Evolutionary conservation across 2,888 invertebrate genomes (phyloP), one percentile per base, ranked within the genome.

Genomic region (Apantesis nais): DNA sequence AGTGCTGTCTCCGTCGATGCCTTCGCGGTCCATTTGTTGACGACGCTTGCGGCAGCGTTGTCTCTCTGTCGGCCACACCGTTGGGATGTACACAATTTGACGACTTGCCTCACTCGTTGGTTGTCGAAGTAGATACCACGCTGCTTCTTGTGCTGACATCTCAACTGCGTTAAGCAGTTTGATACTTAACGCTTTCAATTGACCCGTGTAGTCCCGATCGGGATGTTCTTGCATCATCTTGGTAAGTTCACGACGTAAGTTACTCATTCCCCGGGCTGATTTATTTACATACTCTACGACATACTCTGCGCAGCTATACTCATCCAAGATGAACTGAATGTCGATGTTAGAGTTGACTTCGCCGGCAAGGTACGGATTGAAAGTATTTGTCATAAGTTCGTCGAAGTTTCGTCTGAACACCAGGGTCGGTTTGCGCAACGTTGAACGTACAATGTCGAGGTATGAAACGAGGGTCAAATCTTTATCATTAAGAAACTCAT

Each of bases 81-180:
- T 90, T 52, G 88, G 85, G 8, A 90, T 91, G 78, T 86, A 88
- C 63, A 83, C 83, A 68, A 89, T 71, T 62, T 76, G 71, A 61
- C 71, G 62, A 11, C 86, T 88, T 70, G 83, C 67, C 77, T 80
- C 83, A 25, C 86, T 87, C 92, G 93, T 93, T 16, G 90, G 89
- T 73, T 90, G 82, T 44, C 91, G 79, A 63, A 94, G 73, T 3
- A 93, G 73, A 84, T 86, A 92, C 91, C 91, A 93, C 68, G 92
- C 92, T 73, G 90, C 90, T 85, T 91, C 90, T 86, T 92, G 91
- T 69, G 83, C 83, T 11, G 86, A 79, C 78, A 91, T 91, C 75
- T 91, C 91, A 62, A 86, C 83, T 67, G 79, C 74, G 67, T 92
- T 88, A 0, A 91, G 79, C 22, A 91, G 67, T 64, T 85, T 78